Conservation (phyloP, 1,140 invertebrate genomes). For the Bombus balteatus region DNA sequence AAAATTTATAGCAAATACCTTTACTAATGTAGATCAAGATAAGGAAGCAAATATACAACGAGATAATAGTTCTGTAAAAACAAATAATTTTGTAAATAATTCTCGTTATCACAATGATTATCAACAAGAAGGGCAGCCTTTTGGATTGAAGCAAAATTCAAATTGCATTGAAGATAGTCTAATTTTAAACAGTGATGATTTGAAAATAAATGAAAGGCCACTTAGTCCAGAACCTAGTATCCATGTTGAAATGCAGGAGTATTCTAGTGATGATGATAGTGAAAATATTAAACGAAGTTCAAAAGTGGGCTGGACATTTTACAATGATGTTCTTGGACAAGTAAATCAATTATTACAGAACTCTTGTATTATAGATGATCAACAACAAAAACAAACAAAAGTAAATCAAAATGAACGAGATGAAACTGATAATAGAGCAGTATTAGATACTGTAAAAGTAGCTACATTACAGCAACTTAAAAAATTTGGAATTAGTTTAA, state of each 20-base stretch:
- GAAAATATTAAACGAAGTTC: constrained; percentile 80
- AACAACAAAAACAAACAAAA: constrained; percentile 44
- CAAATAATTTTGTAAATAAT: neutral
- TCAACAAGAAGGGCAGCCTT: constrained; percentile 1
- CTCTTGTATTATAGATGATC: constrained; percentile 55
- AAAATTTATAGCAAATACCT: neutral
- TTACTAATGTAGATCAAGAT: neutral
- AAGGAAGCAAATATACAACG: neutral
- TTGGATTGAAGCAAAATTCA: constrained; percentile 10
- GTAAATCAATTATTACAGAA: constrained; percentile 83
- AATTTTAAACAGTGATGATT: constrained; percentile 84
- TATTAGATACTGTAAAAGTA: constrained; percentile 79
- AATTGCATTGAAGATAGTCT: constrained; percentile 78
- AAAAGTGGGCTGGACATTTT: constrained; percentile 87
- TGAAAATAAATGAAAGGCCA: constrained; percentile 82
- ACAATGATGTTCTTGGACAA: constrained; percentile 86
- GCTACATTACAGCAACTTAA: constrained; percentile 82
- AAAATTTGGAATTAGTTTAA: constrained; percentile 81
- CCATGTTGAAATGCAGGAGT: constrained; percentile 85
- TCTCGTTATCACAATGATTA: constrained; percentile 18
- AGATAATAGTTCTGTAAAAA: neutral
- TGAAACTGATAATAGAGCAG: constrained; percentile 67
- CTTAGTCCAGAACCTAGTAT: constrained; percentile 85
- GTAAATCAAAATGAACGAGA: constrained; percentile 48
- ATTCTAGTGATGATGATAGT: constrained; percentile 83